Evolutionary conservation across 1,140 invertebrate species (phyloP), one percentile per base, ranked within the genome.

Genomic region (Micrasema longulum): DNA sequence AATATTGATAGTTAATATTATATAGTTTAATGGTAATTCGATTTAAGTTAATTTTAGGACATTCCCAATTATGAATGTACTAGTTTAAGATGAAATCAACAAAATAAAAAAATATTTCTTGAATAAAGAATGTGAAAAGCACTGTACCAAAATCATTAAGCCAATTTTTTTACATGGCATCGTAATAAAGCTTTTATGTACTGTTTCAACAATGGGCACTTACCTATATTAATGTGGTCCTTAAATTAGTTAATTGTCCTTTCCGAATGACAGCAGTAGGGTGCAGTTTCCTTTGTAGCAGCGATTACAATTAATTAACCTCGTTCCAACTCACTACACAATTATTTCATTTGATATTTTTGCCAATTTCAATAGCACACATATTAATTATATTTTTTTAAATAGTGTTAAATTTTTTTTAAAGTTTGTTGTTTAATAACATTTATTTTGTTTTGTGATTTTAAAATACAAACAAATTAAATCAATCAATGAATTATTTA

Each of bases 241-340:
- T 57, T 55, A n/a, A 45, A 68, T 68, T 68, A 36, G 36, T 55
- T 53, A 36, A 68, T 68, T 55, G 52, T 22, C 50, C 14, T 41
- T 18, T 14, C 52, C 6, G 36, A 60, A 22, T 5, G 14, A 38
- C 16, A 52, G 9, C 16, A 52, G 11, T 20, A 60, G 55, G 55
- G 55, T 20, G 55, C 55, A 41, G 55, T 20, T 60, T 60, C 55
- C 55, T 41, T 20, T 5, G 20, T 14, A 38, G 35, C 7, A 38
- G 41, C 55, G 38, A 60, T 60, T 60, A 60, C 36, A 11, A 16
- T 60, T 38, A 60, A 60, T 60, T 41, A 53, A 31, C n/a, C n/a
- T 9, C 23, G 50, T n/a, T 53, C 14, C 26, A 31, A 53, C 26
- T 35, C 50, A n/a, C 10, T 26, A 23, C 50, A 53, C 50, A 53